Evolutionary conservation across 2,797 vertebrate genomes (phyloP), one percentile per base, ranked within the genome.

Genomic region (Alouatta caraya): DNA sequence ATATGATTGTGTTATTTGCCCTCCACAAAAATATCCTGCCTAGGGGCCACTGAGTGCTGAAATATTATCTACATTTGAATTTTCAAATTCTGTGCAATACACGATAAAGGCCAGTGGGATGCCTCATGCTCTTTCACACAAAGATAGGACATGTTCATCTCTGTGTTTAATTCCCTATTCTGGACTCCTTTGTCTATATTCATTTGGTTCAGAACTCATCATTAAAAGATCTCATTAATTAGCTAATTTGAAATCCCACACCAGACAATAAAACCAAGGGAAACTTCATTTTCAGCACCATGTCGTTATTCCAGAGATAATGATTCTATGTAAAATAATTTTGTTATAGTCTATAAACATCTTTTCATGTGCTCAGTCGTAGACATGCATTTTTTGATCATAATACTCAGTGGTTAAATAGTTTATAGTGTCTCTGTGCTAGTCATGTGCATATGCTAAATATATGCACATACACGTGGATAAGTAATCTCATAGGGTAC

Each of bases 251-350:
- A 93, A 92, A 52, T 90, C 55, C 10, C 2, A 19, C 6, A 80
- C 1, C 8, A 91, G 87, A 55, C 2, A 72, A 72, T 86, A 93
- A 95, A 82, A 2, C 28, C n/a, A 30, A 80, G 5, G 24, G 5
- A 88, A 90, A 86, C 4, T 88, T 67, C 84, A 46, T 67, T 83
- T 96, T 83, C 30, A 86, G 30, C 30, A 88, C 26, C 6, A 33
- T 48, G 22, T 26, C 48, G 59, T 93, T 94, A 88, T 73, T 73
- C 50, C 42, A 94, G 37, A 57, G 46, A 55, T 59, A 82, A 57
- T 17, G 17, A 67, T 37, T 92, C 88, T 30, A 87, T 50, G 26
- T 86, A 93, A 90, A 95, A 95, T 76, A 96, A 82, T 79, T 76
- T 76, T 73, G 7, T 84, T 52, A 83, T 5, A 57, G 12, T 88